These are phyloP conservation scores for Cerastis rubricosa DNA, from an alignment of 2,888 invertebrate species.

Conservation along the genomic window DNA sequence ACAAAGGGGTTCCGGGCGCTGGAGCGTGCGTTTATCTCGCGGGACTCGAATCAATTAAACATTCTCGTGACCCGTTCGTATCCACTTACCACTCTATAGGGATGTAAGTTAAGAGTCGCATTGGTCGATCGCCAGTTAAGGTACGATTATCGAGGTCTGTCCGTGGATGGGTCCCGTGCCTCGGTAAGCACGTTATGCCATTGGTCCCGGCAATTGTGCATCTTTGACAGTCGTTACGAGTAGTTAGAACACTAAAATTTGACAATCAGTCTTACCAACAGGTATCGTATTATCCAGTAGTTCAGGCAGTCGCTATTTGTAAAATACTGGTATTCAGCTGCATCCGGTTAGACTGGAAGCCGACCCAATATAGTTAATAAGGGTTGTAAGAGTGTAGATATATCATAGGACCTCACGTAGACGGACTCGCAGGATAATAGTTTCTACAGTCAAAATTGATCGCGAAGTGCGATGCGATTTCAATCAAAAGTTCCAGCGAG, in stretches of 20 bases:
- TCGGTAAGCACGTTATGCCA: background rate
- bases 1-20: constrained; percentile 65
- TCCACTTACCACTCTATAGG: background rate
- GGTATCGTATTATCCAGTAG: background rate
- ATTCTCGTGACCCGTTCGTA: constrained; percentile 39
- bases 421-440: background rate
- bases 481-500: constrained; percentile 28
- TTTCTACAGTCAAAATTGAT: constrained; percentile 16
- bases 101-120: background rate
- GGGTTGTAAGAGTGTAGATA: background rate
- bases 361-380: background rate
- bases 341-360: background rate
- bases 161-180: background rate
- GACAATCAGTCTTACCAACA: background rate
- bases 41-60: constrained; percentile 78
- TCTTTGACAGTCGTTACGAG: background rate
- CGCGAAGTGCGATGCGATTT: constrained; percentile 9
- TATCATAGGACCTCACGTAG: background rate
- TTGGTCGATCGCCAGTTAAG: background rate
- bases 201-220: background rate
- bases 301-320: background rate
- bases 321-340: background rate
- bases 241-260: background rate
- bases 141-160: background rate
- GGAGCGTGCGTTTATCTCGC: constrained; percentile 71